phyloP scores from a whole-genome alignment of 2,888 invertebrate genomes.

The Drosophila cognata region DNA sequence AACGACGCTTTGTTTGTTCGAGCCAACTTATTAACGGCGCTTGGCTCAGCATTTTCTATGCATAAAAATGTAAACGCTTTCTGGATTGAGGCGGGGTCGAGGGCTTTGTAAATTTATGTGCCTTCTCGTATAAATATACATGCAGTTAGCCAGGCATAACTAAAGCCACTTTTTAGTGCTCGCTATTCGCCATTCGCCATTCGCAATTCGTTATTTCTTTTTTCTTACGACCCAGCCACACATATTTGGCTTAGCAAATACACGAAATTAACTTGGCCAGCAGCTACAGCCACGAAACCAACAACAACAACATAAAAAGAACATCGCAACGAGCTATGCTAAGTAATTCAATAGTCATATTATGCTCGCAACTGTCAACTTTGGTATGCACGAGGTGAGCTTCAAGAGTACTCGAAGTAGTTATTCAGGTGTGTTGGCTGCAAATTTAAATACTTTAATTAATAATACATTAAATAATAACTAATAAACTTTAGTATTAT shows the following conservation, averaged over 20 bases:
- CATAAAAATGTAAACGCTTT: conserved; percentile 75
- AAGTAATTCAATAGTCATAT: conserved; percentile 40
- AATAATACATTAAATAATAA: too few relatives aligned
- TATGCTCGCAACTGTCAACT: background rate
- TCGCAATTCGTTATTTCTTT: background rate
- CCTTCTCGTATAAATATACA: conserved; percentile 72
- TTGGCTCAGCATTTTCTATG: conserved; percentile 77
- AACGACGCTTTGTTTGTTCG: conserved; percentile 57
- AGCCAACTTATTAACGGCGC: conserved; percentile 76
- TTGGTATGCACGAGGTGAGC: conserved; percentile 16
- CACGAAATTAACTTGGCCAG: conserved; percentile 67
- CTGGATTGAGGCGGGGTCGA: conserved; percentile 13
- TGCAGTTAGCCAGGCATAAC: conserved; percentile 58
- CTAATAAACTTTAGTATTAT: too few relatives aligned
- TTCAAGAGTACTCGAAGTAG: background rate
- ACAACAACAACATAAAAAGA: conserved; percentile 4
- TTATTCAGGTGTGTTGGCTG: background rate
- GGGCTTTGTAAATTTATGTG: conserved; percentile 66
- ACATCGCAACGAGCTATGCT: conserved; percentile 3
- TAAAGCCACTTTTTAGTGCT: conserved; percentile 69
- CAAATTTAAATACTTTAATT: background rate
- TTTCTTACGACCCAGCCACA: conserved; percentile 30
- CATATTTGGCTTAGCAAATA: conserved; percentile 67
- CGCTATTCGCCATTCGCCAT: background rate
- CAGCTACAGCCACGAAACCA: conserved; percentile 18